phyloP scores from a whole-genome alignment of 2,113 vertebrate genomes.

The Ophiodon elongatus region DNA sequence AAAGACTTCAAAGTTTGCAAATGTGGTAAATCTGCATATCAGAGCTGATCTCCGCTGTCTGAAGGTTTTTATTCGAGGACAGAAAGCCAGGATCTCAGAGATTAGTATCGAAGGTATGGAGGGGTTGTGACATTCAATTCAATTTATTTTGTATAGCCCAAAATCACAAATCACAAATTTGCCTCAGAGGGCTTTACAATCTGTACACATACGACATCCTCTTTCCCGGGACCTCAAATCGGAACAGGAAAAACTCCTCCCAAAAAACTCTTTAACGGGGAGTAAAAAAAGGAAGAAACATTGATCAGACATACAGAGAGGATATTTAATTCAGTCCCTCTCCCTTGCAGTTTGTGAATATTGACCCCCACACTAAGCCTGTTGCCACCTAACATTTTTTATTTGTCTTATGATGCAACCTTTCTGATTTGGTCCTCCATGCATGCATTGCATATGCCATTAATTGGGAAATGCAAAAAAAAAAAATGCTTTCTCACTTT shows the following conservation, averaged over 20 bases:
- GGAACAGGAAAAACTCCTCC: no score
- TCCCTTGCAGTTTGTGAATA: neutral
- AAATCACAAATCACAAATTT: no score
- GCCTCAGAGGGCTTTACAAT: no score
- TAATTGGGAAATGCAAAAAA: neutral
- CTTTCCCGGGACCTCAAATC: no score
- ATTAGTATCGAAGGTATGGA: slow-evolving; percentile 92
- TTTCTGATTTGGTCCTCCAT: slow-evolving; percentile 13
- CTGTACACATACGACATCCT: neutral
- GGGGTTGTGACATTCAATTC: neutral
- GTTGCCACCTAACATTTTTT: neutral
- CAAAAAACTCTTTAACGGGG: no score
- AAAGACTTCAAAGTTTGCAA: slow-evolving; percentile 88
- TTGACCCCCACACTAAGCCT: neutral
- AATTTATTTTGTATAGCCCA: no score
- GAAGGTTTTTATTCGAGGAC: slow-evolving; percentile 92
- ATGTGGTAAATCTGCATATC: slow-evolving; percentile 90
- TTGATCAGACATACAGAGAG: no score
- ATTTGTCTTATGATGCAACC: neutral
- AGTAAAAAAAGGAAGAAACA: no score
- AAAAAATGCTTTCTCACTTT: slow-evolving; percentile 1
- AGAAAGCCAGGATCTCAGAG: slow-evolving; percentile 92
- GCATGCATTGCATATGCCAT: no score
- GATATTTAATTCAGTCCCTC: neutral
- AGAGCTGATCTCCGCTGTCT: slow-evolving; percentile 93